Base-by-base conservation (phyloP, 2,113 vertebrate genomes). In the Meleagris gallopavo region DNA sequence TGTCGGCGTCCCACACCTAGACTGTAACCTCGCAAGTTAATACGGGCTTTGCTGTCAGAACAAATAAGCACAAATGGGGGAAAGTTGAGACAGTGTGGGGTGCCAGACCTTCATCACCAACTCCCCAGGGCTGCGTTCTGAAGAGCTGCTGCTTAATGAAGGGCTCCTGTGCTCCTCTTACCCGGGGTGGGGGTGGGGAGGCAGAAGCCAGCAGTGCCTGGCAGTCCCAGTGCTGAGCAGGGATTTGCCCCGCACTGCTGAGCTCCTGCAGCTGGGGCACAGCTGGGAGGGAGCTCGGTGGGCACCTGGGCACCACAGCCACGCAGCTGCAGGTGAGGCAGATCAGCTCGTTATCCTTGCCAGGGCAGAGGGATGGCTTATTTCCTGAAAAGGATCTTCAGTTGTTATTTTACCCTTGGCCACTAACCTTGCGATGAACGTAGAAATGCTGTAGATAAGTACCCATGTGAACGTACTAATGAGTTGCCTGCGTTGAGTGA, bases 401-500 rank as follows among this genome's bases (percentile, higher is more conserved):
- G 88, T 83, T 3, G 34, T 85, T 83, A 61, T 95, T 94, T 90
- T 88, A 34, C 69, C 94, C 94, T 95, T 90, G 95, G 88, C 93
- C 1, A 3, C 73, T 89, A 89, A 88, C 67, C 66, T 41, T 61
- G 87, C 66, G 86, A 82, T 93, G 75, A n/a, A 90, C 87, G 55
- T 89, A 95, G 96, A 66, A 92, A 73, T 94, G 85, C 87, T 86
- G 48, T 80, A 93, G 86, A 71, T 95, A 96, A 94, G 82, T 94
- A 93, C 83, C 94, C 97, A 97, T 96, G 91, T 97, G 83, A 94
- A 97, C 97, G 57, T 95, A 97, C 97, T 98, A 98, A 98, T 98
- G 94, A 97, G 98, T 98, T 98, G 97, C 98, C 97, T 98, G 97
- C 97, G 96, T 98, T 96, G 97, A 98, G 97, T 98, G 97, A 98